Evolutionary conservation across 2,113 vertebrate genomes (phyloP).

Genomic region (Illadopsis cleaveri): DNA sequence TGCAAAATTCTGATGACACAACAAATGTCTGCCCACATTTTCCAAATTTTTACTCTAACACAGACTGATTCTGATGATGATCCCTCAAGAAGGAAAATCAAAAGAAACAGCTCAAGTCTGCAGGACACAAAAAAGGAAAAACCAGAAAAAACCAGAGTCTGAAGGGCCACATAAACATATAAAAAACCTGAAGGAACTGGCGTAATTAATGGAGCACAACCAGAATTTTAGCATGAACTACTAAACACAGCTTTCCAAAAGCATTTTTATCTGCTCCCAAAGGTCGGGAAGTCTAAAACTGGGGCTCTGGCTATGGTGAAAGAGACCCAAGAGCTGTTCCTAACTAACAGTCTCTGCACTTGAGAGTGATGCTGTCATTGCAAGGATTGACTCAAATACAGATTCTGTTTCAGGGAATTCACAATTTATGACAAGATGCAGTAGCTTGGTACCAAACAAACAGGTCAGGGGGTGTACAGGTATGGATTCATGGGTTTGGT

Average conservation of each 20-base stretch:
- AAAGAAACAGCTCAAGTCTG: neutral
- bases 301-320: neutral
- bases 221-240: neutral
- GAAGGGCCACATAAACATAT: rapidly evolving
- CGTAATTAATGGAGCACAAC: neutral
- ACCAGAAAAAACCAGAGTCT: neutral
- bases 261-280: neutral
- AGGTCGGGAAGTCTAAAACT: neutral
- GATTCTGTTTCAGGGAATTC: neutral
- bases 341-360: neutral
- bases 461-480: neutral
- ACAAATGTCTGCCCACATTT: neutral
- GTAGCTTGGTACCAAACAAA: neutral
- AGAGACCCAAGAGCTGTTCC: neutral
- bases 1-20: neutral
- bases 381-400: neutral
- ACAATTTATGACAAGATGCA: neutral
- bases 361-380: neutral
- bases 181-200: neutral
- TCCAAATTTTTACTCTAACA: neutral
- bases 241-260: neutral
- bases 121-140: neutral
- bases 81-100: rapidly evolving
- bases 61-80: neutral
- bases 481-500: neutral